Evolutionary conservation across 2,797 vertebrate species (phyloP).

Genomic region (Cuculus canorus): DNA sequence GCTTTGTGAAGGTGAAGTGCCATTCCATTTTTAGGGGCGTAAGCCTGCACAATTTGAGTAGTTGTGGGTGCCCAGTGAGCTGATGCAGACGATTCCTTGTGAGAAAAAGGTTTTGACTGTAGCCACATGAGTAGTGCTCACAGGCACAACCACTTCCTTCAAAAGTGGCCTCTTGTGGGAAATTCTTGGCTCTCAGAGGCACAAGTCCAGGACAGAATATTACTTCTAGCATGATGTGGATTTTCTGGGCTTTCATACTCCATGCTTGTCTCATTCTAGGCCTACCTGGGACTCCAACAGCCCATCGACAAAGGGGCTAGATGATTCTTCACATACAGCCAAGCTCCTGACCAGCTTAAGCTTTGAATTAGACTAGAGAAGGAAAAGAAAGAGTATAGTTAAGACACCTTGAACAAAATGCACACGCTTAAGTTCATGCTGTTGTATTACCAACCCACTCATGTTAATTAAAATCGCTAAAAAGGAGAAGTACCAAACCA

Average conservation of each 20-base stretch:
- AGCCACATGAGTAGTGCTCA: fast-evolving
- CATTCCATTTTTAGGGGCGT: neutral
- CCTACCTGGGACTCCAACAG: conserved; percentile 88
- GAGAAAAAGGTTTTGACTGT: neutral
- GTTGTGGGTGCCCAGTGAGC: neutral
- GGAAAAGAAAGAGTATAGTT: neutral
- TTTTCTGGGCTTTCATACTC: neutral
- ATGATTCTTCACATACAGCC: conserved; percentile 97
- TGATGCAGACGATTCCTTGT: neutral
- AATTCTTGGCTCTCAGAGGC: neutral
- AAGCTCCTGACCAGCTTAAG: conserved; percentile 96
- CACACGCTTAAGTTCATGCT: neutral
- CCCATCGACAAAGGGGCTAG: conserved; percentile 88
- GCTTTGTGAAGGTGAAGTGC: neutral
- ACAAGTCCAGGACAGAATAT: neutral
- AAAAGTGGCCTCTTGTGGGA: neutral
- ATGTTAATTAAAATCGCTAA: neutral
- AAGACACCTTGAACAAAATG: neutral
- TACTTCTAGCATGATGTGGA: neutral
- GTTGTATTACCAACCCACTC: neutral
- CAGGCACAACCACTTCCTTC: neutral
- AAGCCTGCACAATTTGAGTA: neutral
- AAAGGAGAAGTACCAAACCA: neutral
- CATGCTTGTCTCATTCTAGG: neutral
- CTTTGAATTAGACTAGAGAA: conserved; percentile 93